Base-by-base conservation (phyloP, 2,113 vertebrate species). In the Okapia johnstoni region DNA sequence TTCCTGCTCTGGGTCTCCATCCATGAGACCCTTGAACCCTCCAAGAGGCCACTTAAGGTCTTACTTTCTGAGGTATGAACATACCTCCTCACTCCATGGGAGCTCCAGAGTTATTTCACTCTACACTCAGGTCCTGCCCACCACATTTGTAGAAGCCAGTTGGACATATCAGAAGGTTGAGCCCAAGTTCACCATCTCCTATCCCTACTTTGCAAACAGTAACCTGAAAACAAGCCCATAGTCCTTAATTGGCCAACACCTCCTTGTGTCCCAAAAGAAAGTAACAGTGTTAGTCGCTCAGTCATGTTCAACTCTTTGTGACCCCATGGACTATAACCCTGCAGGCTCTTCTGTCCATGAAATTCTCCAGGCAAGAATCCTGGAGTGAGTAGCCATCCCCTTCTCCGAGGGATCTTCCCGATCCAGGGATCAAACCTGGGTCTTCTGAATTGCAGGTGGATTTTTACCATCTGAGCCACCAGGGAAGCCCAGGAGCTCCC, bases 161-260 rank as follows among this genome's bases (percentile, higher is more conserved):
- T 21, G 8, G 33, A 88, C 14, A 40, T 7, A 28, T 0, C 7
- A 7, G 28, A 93, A 6, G n/a, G 2, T 30, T 76, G 23, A 73
- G 50, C 33, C 16, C 23, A 21, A 85, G 48, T 57, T 92, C 80
- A 66, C 40, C 12, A 13, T 33, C 28, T 80, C 15, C 5, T 7
- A 9, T 0, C 21, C 13, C 40, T 28, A 9, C 58, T 43, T 58
- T 23, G 5, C 60, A 77, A 93, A 16, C 26, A 23, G 33, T 83
- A 54, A 81, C 19, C 23, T 46, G 54, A 48, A 77, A 81, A 79
- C 43, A 8, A 63, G 13, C 30, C 36, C 17, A 3, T 0, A 14
- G 7, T 50, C 17, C 26, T 28, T 14, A 15, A 6, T 0, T 14
- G 33, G 63, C 13, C 16, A 6, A 46, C 0, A 5, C 0, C 16